phyloP scores from a whole-genome alignment of 2,888 invertebrate genomes.

The Lasioglossum zephyrum region DNA sequence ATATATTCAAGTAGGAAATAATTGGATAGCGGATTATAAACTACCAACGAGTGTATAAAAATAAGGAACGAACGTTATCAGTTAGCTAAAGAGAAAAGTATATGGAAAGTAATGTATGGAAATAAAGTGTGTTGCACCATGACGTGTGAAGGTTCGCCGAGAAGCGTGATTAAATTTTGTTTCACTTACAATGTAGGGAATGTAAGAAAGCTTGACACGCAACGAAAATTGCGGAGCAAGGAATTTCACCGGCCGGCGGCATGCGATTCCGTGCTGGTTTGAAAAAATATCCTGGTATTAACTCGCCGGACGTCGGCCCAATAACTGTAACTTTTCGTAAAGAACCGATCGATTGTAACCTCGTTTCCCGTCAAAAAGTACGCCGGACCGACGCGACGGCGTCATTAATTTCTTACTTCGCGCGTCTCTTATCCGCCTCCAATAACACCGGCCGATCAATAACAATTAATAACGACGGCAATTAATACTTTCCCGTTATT shows the following conservation, averaged over 20 bases:
- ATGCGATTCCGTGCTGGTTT: conserved; percentile 32
- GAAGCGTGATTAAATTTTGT: conserved; percentile 10
- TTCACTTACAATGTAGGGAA: conserved; percentile 38
- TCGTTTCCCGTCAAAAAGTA: conserved; percentile 20
- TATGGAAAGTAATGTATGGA: neutral
- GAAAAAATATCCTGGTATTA: conserved; percentile 46
- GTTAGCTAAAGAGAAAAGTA: neutral
- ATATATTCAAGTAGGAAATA: neutral
- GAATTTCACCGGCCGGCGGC: conserved; percentile 35
- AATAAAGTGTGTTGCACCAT: neutral
- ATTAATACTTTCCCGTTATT: conserved; percentile 32
- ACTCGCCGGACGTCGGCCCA: conserved; percentile 47
- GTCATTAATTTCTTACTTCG: conserved; percentile 11
- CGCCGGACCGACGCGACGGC: neutral
- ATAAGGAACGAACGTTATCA: neutral
- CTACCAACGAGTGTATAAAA: neutral
- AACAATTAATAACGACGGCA: conserved; percentile 17
- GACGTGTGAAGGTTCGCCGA: neutral
- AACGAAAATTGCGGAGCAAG: conserved; percentile 3
- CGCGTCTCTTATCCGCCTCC: neutral
- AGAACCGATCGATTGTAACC: conserved; percentile 37
- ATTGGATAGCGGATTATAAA: neutral
- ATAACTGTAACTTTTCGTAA: conserved; percentile 30
- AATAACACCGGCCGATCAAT: conserved; percentile 8
- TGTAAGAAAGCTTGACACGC: neutral